A percentile compares a stretch with the other conserved stretches of the same genome.
Evolutionary conservation across 2,113 vertebrate species (phyloP).

Genomic region (Cephalopholis sonnerati): DNA sequence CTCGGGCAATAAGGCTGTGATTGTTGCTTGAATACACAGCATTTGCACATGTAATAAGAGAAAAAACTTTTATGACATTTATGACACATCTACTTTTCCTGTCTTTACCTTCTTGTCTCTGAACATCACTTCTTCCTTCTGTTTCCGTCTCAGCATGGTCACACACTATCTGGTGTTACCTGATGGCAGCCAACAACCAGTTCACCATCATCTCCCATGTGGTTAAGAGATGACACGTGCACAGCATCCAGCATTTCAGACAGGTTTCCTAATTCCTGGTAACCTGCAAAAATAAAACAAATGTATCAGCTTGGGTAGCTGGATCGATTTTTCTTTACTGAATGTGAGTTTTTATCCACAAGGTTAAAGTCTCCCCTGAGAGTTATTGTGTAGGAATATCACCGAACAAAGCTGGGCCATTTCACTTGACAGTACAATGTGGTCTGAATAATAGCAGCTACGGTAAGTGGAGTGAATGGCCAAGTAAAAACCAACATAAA

Average conservation of each 20-base stretch:
- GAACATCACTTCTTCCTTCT: background rate
- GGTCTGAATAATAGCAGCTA: conserved; percentile 17
- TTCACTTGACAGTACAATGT: conserved; percentile 11
- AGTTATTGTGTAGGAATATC: conserved; percentile 29
- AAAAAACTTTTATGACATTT: no score
- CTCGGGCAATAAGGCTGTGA: no score
- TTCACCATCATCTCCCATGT: no score
- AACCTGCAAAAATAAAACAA: background rate
- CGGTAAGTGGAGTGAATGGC: background rate
- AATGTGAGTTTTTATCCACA: conserved; percentile 20
- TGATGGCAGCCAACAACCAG: background rate
- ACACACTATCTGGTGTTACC: conserved; percentile 18
- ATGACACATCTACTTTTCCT: background rate
- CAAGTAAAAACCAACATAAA: background rate
- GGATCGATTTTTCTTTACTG: background rate
- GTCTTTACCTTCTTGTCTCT: background rate
- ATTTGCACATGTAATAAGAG: no score
- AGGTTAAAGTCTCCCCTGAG: conserved; percentile 29
- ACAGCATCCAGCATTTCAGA: background rate
- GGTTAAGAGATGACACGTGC: background rate
- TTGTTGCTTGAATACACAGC: background rate
- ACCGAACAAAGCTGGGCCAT: conserved; percentile 6
- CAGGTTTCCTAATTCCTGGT: background rate
- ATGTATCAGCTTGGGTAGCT: background rate
- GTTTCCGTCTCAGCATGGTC: background rate